Conservation (phyloP, 2,888 invertebrate species). For the Diplazon laetatorius region DNA sequence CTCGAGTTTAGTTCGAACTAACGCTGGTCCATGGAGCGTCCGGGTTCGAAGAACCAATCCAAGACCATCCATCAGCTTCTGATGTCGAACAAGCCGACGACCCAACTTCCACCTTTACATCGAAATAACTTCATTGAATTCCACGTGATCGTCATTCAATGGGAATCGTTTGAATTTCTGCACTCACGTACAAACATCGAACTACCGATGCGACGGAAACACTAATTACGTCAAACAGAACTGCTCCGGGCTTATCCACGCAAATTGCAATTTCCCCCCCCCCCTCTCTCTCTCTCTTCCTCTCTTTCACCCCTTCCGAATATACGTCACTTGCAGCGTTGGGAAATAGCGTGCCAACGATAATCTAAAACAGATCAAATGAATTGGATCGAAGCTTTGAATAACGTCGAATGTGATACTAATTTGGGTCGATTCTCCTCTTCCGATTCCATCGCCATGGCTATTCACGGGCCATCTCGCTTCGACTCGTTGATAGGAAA, state of each 20-base stretch:
- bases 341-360: not conserved
- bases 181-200: not conserved
- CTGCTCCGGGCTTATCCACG: not conserved
- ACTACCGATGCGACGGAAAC: not conserved
- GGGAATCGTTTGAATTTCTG: not conserved
- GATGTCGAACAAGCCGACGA: slow-evolving; percentile 6
- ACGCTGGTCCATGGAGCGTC: not conserved
- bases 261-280: not conserved
- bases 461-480: too few relatives aligned
- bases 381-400: not conserved
- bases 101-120: not conserved
- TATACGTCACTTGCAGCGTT: slow-evolving; percentile 23
- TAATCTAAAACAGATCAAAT: not conserved
- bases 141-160: not conserved
- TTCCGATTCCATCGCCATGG: not conserved
- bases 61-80: slow-evolving; percentile 11
- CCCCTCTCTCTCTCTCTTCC: too few relatives aligned
- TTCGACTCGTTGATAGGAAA: too few relatives aligned
- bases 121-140: slow-evolving; percentile 6
- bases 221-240: not conserved
- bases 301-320: too few relatives aligned
- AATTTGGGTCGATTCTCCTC: too few relatives aligned
- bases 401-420: not conserved
- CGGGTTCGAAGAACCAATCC: slow-evolving; percentile 19
- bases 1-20: not conserved